Percentiles rank a stretch among this genome's conserved stretches.
Conservation (phyloP, 2,797 vertebrate species). For the Choloepus didactylus region DNA sequence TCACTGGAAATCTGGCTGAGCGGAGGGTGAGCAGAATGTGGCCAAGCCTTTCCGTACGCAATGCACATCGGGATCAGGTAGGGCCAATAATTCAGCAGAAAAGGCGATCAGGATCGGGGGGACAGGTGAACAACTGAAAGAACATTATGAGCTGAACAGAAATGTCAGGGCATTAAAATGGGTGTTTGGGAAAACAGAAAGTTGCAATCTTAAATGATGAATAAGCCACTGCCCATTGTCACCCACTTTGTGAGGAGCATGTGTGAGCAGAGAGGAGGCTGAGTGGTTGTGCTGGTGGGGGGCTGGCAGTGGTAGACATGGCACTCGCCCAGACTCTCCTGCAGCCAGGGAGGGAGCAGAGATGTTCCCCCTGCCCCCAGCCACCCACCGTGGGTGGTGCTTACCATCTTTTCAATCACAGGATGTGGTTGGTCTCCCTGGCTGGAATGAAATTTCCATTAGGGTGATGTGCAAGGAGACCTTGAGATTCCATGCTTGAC, state of each 20-base stretch:
- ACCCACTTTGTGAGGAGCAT: conserved; percentile 17
- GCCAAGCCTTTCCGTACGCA: background rate
- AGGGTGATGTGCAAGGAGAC: background rate
- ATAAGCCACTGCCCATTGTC: conserved; percentile 59
- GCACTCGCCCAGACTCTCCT: background rate
- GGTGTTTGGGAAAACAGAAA: conserved; percentile 66
- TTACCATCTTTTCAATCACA: rapidly evolving
- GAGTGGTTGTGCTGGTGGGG: background rate
- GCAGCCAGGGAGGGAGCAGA: rapidly evolving
- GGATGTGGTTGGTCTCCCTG: rapidly evolving
- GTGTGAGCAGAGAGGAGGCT: background rate
- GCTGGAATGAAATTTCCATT: background rate
- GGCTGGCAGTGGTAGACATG: background rate
- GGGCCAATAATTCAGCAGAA: background rate
- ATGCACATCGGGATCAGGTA: background rate
- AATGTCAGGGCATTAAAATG: conserved; percentile 56
- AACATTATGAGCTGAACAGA: conserved; percentile 43
- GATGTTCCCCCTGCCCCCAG: background rate
- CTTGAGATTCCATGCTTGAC: background rate
- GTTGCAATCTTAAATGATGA: conserved; percentile 60
- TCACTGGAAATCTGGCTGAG: background rate
- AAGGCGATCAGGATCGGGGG: background rate
- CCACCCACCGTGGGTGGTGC: rapidly evolving
- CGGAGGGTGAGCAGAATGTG: background rate
- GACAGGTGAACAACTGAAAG: conserved; percentile 50